phyloP scores from a whole-genome alignment of 2,113 vertebrate species.

The Neolamprologus modestus region DNA sequence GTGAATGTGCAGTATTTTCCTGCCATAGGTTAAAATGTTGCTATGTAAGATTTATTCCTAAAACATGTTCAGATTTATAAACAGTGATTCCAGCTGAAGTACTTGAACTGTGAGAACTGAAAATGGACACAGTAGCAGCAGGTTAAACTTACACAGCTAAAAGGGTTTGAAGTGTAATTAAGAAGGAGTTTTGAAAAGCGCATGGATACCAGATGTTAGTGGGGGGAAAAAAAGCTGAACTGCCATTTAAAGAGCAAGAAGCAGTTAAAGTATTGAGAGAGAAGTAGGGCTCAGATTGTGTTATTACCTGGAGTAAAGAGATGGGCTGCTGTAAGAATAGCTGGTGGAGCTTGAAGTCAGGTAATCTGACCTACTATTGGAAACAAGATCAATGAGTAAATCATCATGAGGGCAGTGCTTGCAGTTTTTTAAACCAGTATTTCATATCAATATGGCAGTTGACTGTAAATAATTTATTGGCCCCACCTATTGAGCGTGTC shows the following conservation, averaged over 20 bases:
- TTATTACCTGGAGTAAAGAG: constrained; percentile 52
- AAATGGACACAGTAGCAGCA: neutral
- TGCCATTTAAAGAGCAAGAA: neutral
- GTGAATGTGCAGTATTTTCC: neutral
- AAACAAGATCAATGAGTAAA: neutral
- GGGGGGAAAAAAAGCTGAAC: neutral
- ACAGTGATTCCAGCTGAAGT: neutral
- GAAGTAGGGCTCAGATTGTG: neutral
- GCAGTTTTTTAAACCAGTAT: neutral
- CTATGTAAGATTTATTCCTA: neutral
- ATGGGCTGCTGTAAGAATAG: constrained; percentile 65
- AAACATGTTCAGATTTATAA: neutral
- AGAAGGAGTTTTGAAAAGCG: neutral
- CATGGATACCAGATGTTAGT: neutral
- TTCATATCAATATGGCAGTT: neutral
- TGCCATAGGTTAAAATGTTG: neutral
- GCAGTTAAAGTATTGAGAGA: neutral
- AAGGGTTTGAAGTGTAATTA: neutral
- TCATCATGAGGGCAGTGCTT: neutral
- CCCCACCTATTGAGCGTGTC: constrained; percentile 55
- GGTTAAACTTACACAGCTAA: neutral
- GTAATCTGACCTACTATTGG: constrained; percentile 42
- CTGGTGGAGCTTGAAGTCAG: constrained; percentile 48
- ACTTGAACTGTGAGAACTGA: neutral
- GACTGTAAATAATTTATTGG: neutral